Conservation (phyloP, 2,888 invertebrate species). For the Euplexia lucipara region DNA sequence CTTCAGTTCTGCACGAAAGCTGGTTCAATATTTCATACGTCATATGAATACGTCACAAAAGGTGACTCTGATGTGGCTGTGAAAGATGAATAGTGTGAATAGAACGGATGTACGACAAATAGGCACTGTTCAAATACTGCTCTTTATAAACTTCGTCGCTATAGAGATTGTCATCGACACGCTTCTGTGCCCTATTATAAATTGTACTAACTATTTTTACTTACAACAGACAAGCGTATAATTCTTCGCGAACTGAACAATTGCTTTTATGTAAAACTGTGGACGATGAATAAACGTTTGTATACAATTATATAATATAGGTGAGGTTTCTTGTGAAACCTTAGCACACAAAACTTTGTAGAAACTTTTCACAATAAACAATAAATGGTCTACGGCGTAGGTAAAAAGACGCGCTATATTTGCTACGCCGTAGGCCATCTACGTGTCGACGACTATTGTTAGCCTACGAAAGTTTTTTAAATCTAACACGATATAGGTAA, state of each 20-base stretch:
- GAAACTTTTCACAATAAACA: slow-evolving; percentile 43
- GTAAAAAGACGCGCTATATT: slow-evolving; percentile 21
- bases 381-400: slow-evolving; percentile 38
- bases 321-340: slow-evolving; percentile 17
- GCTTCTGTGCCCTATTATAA: slow-evolving; percentile 8
- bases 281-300: slow-evolving; percentile 10
- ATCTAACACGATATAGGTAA: slow-evolving; percentile 5
- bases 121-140: slow-evolving; percentile 52
- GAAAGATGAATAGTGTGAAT: slow-evolving; percentile 66
- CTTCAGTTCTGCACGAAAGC: slow-evolving; percentile 56
- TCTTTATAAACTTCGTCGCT: slow-evolving; percentile 48
- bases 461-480: slow-evolving; percentile 15
- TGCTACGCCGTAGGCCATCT: slow-evolving; percentile 32
- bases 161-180: slow-evolving; percentile 20
- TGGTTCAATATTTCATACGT: slow-evolving; percentile 67
- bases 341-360: slow-evolving; percentile 31
- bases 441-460: slow-evolving; percentile 17
- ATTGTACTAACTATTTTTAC: slow-evolving; percentile 8
- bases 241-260: slow-evolving; percentile 17
- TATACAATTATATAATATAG: slow-evolving; percentile 29
- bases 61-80: slow-evolving; percentile 62
- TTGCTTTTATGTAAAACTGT: slow-evolving; percentile 18
- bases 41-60: slow-evolving; percentile 66
- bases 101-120: slow-evolving; percentile 60
- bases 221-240: background rate